Evolutionary conservation across 64 coral and sea anemone genomes (phyloP), one percentile per base, ranked within the genome.

Genomic region (Porites lutea): DNA sequence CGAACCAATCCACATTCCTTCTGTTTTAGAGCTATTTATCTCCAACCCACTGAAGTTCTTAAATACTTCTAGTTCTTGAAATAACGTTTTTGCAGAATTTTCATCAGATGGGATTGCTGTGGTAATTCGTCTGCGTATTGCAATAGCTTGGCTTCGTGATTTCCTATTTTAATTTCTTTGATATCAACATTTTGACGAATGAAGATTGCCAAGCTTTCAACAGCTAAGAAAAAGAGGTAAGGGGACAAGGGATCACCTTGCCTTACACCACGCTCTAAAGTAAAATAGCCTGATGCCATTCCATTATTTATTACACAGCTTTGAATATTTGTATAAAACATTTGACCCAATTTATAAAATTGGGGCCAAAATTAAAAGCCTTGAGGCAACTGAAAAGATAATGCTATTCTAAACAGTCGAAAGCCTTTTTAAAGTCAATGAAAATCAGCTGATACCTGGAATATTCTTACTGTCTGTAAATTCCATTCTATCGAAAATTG

Each of bases 1-100:
- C 37, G 89, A 91, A 22, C 89, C 89, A 52, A 91, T 14, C 79
- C 78, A 83, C 52, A 91, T 74, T 66, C 89, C 89, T 23, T 90
- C 64, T 82, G 89, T 90, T 62, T 90, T 82, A 66, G 77, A 75
- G 14, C 27, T 90, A 48, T 90, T 90, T 16, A 90, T 18, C 44
- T 90, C 88, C 22, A 90, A 22, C 66, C 77, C 78, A 3, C 75
- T 82, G 60, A 91, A 66, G 13, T 66, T 91, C 57, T 80, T 37
- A 52, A 91, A 92, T 8, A 59, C 53, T 11, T 92, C 70, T 66
- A 85, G 45, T 20, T 76, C 27, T 77, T 86, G 18, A 75, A 86
- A 83, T 27, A 92, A 12, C 16, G 14, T 61, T 14, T 86, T 83
- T 50, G 70, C 80, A 44, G 81, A 86, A 46, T 86, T 6, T 67